Base-by-base conservation (phyloP, 1,140 invertebrate genomes). In the Philotrypesis tridentata region DNA sequence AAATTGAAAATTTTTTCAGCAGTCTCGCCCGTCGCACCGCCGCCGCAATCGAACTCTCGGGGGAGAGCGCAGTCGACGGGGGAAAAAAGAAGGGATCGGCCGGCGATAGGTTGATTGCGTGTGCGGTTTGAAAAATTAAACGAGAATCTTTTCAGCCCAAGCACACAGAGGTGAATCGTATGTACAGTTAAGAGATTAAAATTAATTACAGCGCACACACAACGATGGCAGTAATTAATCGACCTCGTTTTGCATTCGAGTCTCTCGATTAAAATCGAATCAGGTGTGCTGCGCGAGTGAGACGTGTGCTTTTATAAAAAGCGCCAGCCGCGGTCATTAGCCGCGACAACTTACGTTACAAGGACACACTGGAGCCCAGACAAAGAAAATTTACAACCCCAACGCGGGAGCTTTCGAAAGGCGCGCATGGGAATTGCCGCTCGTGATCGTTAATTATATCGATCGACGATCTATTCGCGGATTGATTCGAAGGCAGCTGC, bases 391-490 rank as follows among this genome's bases (percentile, higher is more conserved):
- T 17, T 14, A 17, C 48, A n/a, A 55, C 48, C 48, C 48, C 48
- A n/a, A 55, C 48, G 21, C 48, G 17, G 48, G 33, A 25, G 72
- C 12, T 3, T 1, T 12, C 82, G 80, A 83, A 83, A 88, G 87
- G 87, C 87, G 87, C 88, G 87, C 86, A 89, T 89, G 89, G 89
- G 89, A 89, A 89, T 90, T 84, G 85, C 86, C 71, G 83, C 79
- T 89, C 86, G 87, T 88, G 85, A 84, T 90, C 88, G 87, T 89
- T 90, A 89, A 89, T 90, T 89, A 88, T 88, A 89, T 89, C 86
- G 83, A 83, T 86, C 84, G 85, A 87, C 67, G 87, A 89, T 90
- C 88, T 89, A 89, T 89, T 85, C 87, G n/a, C n/a, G 88, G 88
- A n/a, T 37, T 7, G 67, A n/a, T 25, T 5, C 27, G 25, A 70